Evolutionary conservation across 2,113 vertebrate species (phyloP).

Genomic region (Delphinus delphis): DNA sequence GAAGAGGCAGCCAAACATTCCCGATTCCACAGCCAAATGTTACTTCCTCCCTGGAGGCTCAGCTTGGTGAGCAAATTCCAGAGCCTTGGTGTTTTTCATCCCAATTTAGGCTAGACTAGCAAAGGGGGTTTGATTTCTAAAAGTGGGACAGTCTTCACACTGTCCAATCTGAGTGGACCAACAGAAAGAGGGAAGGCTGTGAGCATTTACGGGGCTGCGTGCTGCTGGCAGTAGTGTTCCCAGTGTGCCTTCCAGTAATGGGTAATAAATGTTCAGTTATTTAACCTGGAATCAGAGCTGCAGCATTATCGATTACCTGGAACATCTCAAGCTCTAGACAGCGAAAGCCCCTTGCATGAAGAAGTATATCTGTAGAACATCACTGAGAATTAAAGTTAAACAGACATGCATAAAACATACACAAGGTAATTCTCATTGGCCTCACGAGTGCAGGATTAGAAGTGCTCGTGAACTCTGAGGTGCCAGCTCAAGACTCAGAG

Average conservation of each 20-base stretch:
- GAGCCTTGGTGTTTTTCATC: constrained; percentile 7
- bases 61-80: neutral
- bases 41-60: neutral
- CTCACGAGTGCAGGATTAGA: neutral
- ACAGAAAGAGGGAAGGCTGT: neutral
- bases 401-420: neutral
- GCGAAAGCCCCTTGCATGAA: neutral
- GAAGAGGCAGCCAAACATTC: neutral
- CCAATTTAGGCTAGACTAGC: neutral
- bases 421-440: neutral
- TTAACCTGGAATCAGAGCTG: constrained; percentile 64
- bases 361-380: constrained; percentile 29
- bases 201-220: neutral
- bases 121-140: neutral
- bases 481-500: neutral
- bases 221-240: neutral
- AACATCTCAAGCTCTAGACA: constrained; percentile 1
- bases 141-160: neutral
- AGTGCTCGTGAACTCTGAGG: neutral
- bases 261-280: constrained; percentile 59
- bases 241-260: constrained; percentile 46
- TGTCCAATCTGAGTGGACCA: neutral
- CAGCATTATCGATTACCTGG: constrained; percentile 57
- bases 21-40: constrained; percentile 17
- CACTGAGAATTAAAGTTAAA: neutral